These are phyloP conservation scores for Arctia plantaginis DNA, from an alignment of 2,888 invertebrate species.

Conservation along the genomic window DNA sequence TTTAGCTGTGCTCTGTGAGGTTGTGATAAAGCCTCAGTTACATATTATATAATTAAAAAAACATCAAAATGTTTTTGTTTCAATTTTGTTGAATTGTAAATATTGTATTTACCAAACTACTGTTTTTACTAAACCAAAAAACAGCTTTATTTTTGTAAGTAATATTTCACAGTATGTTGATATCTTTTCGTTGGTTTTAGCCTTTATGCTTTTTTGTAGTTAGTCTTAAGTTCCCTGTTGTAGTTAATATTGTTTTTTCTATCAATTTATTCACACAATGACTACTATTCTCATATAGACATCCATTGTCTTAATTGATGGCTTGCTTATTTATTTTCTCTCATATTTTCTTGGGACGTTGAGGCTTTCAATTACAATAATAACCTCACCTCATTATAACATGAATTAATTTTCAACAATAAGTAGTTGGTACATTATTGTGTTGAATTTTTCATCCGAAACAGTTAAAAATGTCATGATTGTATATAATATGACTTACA, in stretches of 20 bases:
- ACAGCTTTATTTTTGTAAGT: not conserved
- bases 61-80: not conserved
- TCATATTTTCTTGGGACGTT: not conserved
- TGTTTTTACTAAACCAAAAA: constrained; percentile 43
- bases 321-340: not conserved
- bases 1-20: not conserved
- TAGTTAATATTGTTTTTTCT: constrained; percentile 49
- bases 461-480: not conserved
- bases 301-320: not conserved
- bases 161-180: not conserved
- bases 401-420: not conserved
- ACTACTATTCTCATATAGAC: not conserved
- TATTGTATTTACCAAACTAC: not conserved
- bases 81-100: not conserved
- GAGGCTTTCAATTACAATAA: not conserved
- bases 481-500: not conserved
- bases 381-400: not conserved
- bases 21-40: not conserved
- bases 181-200: constrained; percentile 24
- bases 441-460: not conserved
- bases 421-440: not conserved
- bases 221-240: constrained; percentile 47
- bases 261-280: constrained; percentile 47
- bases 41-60: not conserved
- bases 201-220: constrained; percentile 28